phyloP scores from a whole-genome alignment of 2,113 vertebrate species.

The Labeo rohita region DNA sequence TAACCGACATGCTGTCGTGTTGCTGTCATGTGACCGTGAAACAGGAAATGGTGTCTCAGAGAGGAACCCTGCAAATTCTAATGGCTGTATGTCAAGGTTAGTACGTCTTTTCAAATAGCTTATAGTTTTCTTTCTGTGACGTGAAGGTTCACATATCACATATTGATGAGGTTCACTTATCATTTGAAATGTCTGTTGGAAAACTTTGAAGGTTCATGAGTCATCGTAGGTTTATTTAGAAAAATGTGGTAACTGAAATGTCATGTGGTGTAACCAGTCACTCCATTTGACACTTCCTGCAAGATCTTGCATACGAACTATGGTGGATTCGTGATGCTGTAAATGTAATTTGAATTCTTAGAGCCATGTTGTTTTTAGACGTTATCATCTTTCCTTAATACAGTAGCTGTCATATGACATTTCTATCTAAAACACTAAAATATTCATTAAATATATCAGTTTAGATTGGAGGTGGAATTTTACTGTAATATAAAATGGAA shows the following conservation, averaged over 20 bases:
- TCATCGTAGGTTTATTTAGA: neutral
- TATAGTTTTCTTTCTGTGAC: neutral
- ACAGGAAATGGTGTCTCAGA: neutral
- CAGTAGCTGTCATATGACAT: neutral
- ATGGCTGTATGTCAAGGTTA: constrained; percentile 14
- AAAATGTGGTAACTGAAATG: neutral
- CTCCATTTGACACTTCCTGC: neutral
- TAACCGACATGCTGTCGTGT: neutral
- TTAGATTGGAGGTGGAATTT: too few species aligned
- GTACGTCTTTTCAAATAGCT: neutral
- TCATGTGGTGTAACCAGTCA: constrained; percentile 7
- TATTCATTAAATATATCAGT: too few species aligned
- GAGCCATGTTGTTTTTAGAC: neutral
- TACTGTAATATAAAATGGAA: neutral
- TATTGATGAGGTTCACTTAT: too few species aligned
- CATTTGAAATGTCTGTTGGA: neutral
- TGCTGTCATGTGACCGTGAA: constrained; percentile 24
- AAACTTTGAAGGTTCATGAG: neutral
- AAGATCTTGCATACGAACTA: neutral
- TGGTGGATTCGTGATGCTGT: neutral
- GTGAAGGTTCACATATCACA: too few species aligned
- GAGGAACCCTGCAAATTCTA: neutral
- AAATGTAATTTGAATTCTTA: neutral
- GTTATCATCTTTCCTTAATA: neutral
- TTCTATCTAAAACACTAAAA: too few species aligned